Base-by-base conservation (phyloP, 2,113 vertebrate genomes). In the Ammodytes dubius region DNA sequence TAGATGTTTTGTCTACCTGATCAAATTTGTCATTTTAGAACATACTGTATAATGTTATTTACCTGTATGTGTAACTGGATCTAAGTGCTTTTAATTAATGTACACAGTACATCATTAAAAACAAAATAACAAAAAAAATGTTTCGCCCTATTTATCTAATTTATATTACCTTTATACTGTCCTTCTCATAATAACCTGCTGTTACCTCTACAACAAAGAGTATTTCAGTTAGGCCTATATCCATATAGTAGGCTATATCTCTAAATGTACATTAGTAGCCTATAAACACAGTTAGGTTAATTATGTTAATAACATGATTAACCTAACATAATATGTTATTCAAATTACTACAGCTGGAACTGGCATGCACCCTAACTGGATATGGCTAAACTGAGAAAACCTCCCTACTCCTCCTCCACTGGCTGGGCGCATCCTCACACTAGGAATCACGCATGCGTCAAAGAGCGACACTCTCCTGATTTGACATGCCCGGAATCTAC, bases 371-470 rank as follows among this genome's bases (percentile, higher is more conserved):
- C 47, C 46, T 73, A 42, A n/a, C 27, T 58, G 17, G 73, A 74
- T 76, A 74, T 69, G 68, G 79, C 72, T 59, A 78, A 80, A 50
- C 69, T 74, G 67, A 54, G 59, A 75, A 73, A 74, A 66, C 74
- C 67, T 82, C 82, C 71, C 68, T 5, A 49, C 75, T 42, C 52
- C 53, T 49, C 49, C 65, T 27, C 74, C 83, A 19, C 45, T 53
- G 54, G 54, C 74, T 49, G 89, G 76, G 66, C 84, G 87, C 83
- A 81, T 89, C 83, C 86, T 77, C 78, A 40, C 63, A 45, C 46
- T 3, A 6, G 11, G 27, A 17, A 90, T 47, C 47, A 71, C 95
- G 93, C 95, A 94, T 93, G 95, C 95, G 94, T 68, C 61, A 39
- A 56, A 4, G 8, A 10, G 6, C 63, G 76, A 63, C 83, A 43